These are phyloP conservation scores for Phodopus roborovskii DNA, from an alignment of 2,113 vertebrate species.

Conservation along the genomic window DNA sequence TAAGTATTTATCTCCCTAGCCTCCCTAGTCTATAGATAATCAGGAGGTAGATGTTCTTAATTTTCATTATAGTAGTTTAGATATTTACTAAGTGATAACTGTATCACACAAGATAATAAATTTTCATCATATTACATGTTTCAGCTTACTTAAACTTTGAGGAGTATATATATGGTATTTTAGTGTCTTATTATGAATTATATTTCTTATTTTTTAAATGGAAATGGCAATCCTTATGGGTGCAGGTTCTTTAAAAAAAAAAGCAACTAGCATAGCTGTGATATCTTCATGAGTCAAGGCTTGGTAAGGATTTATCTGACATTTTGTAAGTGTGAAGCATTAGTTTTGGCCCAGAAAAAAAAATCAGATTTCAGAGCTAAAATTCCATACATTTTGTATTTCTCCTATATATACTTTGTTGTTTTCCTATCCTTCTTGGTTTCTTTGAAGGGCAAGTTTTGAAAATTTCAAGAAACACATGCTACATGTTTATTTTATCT, in stretches of 20 bases:
- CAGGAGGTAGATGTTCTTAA: background rate
- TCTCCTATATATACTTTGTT: conserved; percentile 16
- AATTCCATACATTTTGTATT: conserved; percentile 31
- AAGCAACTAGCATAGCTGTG: conserved; percentile 30
- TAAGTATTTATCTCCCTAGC: conserved; percentile 15
- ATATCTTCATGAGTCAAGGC: conserved; percentile 2
- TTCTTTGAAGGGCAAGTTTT: conserved; percentile 14
- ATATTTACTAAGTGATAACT: conserved; percentile 14
- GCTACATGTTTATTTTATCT: conserved; percentile 61
- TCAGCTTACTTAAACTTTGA: background rate
- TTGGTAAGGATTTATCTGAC: background rate
- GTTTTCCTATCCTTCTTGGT: conserved; percentile 43
- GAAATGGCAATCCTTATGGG: conserved; percentile 27
- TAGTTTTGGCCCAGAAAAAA: conserved; percentile 37
- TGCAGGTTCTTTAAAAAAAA: background rate
- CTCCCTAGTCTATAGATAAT: background rate
- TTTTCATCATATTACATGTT: background rate
- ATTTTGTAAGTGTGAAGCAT: conserved; percentile 39
- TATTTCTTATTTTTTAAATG: conserved; percentile 32
- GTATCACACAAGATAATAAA: background rate
- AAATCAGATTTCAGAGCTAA: conserved; percentile 57
- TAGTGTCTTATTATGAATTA: background rate
- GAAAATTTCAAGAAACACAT: conserved; percentile 44
- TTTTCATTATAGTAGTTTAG: background rate
- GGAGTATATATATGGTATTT: conserved; percentile 28